Evolutionary conservation across 2,888 invertebrate species (phyloP), one percentile per base, ranked within the genome.

Genomic region (Cataglyphis altisquamis): DNA sequence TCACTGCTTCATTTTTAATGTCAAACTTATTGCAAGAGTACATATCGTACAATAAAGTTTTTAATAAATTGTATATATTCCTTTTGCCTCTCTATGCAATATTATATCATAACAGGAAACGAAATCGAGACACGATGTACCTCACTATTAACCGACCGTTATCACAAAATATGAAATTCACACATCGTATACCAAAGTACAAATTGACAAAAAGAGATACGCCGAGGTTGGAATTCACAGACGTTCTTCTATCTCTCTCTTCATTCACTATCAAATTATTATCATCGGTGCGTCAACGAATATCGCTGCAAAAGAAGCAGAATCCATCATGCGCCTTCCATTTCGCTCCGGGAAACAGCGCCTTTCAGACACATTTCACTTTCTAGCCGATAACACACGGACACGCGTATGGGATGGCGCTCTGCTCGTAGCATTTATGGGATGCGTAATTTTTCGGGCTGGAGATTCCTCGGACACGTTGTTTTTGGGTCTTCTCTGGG

Each of bases 311-410:
- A 32, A 41, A 36, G 15, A 3, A n/a, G 29, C 41, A 52, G 36
- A 64, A 64, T 74, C 74, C 55, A 8, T 36, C 41, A 10, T 41
- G 25, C 62, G 29, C 25, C 55, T 64, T 41, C 64, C 55, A 32
- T 36, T 66, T 32, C 15, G 73, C 21, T 21, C 21, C 36, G 36
- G 25, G 66, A 66, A 82, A 82, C 77, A 77, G 25, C 78, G 57
- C 10, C 77, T 78, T 66, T 52, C 52, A 52, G n/a, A 52, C 77
- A 82, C 82, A 66, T 82, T 82, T 82, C 78, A 82, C 77, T 74
- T 78, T 82, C 82, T 82, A 82, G 32, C 52, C 77, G 77, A 45
- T 57, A 55, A 39, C 66, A 57, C 60, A 41, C 57, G 32, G 5
- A 45, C 21, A 64, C 74, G 52, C 68, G 15, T 8, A 67, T 36